Conservation (phyloP, 2,888 invertebrate genomes). For the Cryptocephalus primarius region DNA sequence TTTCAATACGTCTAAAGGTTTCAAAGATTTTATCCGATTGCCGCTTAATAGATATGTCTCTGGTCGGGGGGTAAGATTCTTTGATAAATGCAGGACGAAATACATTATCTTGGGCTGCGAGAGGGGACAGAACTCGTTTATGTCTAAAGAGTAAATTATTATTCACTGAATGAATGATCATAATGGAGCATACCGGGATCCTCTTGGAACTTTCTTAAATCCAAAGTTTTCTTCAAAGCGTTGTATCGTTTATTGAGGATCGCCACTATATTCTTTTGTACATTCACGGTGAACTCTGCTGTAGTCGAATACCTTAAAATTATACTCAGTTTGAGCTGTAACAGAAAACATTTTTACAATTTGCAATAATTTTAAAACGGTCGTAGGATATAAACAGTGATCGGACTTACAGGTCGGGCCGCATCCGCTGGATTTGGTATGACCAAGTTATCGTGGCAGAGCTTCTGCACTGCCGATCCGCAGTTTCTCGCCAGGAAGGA, state of each 20-base stretch:
- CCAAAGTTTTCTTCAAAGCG: slow-evolving; percentile 24
- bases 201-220: slow-evolving; percentile 37
- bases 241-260: slow-evolving; percentile 34
- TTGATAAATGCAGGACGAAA: slow-evolving; percentile 35
- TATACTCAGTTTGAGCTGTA: slow-evolving; percentile 24
- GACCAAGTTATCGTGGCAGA: slow-evolving; percentile 38
- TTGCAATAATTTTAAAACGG: background rate
- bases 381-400: background rate
- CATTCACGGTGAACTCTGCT: slow-evolving; percentile 37
- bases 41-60: slow-evolving; percentile 25
- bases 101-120: slow-evolving; percentile 39
- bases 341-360: slow-evolving; percentile 4
- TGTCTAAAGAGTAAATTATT: slow-evolving; percentile 15
- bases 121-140: slow-evolving; percentile 36
- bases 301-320: slow-evolving; percentile 37
- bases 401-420: slow-evolving; percentile 21
- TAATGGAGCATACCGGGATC: slow-evolving; percentile 28
- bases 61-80: slow-evolving; percentile 18
- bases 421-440: slow-evolving; percentile 23
- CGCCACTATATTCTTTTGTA: slow-evolving; percentile 35
- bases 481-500: slow-evolving; percentile 41
- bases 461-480: slow-evolving; percentile 37
- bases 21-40: slow-evolving; percentile 29
- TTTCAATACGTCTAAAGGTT: slow-evolving; percentile 27
- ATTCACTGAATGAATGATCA: background rate